A percentile compares a stretch with the other conserved stretches of the same genome.
phyloP scores from a whole-genome alignment of 1,140 invertebrate species.

The Sycophila sp. region DNA sequence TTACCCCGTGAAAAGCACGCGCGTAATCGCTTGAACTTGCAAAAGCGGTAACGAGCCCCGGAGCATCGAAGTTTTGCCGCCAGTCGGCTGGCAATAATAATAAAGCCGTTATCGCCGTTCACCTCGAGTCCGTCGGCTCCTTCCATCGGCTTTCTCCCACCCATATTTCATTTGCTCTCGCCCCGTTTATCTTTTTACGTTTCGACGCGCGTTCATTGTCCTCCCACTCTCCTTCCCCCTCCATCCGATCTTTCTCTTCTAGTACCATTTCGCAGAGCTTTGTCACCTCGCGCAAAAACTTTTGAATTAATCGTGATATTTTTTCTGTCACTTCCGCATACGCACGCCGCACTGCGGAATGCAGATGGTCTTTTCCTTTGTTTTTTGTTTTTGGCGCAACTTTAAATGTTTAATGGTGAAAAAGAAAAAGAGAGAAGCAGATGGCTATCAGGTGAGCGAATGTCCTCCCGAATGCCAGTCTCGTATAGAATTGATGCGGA shows the following conservation, averaged over 20 bases:
- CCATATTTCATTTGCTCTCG: background rate
- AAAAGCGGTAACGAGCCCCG: background rate
- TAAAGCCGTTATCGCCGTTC: conserved; percentile 43
- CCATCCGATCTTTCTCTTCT: background rate
- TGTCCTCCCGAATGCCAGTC: background rate
- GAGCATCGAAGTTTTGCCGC: background rate
- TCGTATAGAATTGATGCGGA: conserved; percentile 20
- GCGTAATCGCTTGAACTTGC: no score
- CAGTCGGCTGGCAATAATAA: conserved; percentile 33
- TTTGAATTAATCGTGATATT: conserved; percentile 67
- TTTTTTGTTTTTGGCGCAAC: conserved; percentile 55
- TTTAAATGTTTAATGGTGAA: conserved; percentile 61
- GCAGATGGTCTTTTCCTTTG: conserved; percentile 61
- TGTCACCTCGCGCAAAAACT: conserved; percentile 51
- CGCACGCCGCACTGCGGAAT: conserved; percentile 53
- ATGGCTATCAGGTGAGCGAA: background rate
- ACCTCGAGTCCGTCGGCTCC: conserved; percentile 31
- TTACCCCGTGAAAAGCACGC: background rate
- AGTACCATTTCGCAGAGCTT: no score
- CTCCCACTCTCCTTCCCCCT: background rate
- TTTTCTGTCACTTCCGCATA: conserved; percentile 54
- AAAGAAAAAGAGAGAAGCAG: no score
- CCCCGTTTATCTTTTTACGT: background rate
- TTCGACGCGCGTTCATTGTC: background rate
- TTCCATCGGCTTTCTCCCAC: conserved; percentile 16